Evolutionary conservation across 2,888 invertebrate species (phyloP), one percentile per base, ranked within the genome.

Genomic region (Sclerodermus sp.): DNA sequence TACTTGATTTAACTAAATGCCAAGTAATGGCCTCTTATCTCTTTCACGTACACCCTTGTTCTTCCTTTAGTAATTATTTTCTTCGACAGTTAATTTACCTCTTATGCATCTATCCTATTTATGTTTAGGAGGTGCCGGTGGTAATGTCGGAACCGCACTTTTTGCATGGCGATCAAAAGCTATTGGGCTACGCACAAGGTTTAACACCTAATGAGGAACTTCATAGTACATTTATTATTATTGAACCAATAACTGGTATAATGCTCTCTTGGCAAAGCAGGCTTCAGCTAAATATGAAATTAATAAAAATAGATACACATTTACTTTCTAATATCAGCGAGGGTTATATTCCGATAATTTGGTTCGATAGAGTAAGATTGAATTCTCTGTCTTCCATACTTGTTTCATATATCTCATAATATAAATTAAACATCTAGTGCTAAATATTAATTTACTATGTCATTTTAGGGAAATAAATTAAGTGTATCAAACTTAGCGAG

Each of bases 71-170:
- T 41, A 41, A 12, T 17, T 36, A 23, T 36, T 17, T 29, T 9
- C 13, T 30, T 37, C n/a, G 10, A 18, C 2, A 3, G n/a, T 44
- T 23, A n/a, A n/a, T n/a, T n/a, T n/a, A n/a, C n/a, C n/a, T n/a
- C n/a, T n/a, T 34, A 34, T 34, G 2, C 34, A 12, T 34, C 4
- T 9, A 6, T 30, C 8, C 10, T 30, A 10, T 10, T 10, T 9
- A 30, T 30, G 13, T 34, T 12, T 34, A 34, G 68, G 83, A 83
- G 6, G 84, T 82, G 0, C 87, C 88, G 0, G 81, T 86, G 16
- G 79, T 86, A 31, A 79, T 83, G n/a, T 87, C 87, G 0, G 80
- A 85, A 52, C 88, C 89, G 0, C 89, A 89, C 75, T 87, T 84
- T 77, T 82, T 84, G 68, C 78, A 85, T 14, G 85, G 76, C 0